These are phyloP conservation scores for Altica lythri DNA, from an alignment of 2,888 invertebrate species.

Conservation along the genomic window DNA sequence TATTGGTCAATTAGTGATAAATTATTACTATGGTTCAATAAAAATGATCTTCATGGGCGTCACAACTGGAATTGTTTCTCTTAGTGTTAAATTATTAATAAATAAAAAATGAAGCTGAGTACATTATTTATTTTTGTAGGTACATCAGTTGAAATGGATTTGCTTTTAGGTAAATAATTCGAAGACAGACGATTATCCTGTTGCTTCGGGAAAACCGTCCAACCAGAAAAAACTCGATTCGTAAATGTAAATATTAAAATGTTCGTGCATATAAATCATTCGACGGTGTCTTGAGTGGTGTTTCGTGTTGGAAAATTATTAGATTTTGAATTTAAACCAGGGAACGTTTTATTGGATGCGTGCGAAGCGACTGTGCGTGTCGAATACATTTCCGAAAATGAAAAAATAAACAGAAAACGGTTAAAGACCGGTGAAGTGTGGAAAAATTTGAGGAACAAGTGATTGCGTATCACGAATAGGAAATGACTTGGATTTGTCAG, in stretches of 20 bases:
- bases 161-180: no score
- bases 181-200: slow-evolving; percentile 13
- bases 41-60: no score
- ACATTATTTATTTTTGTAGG: no score
- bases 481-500: slow-evolving; percentile 37
- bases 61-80: no score
- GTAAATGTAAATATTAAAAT: slow-evolving; percentile 28
- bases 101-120: no score
- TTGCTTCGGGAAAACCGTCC: slow-evolving; percentile 2
- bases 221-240: slow-evolving; percentile 20
- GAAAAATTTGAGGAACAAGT: slow-evolving; percentile 41
- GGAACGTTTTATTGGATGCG: slow-evolving; percentile 28
- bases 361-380: slow-evolving; percentile 31
- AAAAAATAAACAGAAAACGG: slow-evolving; percentile 37
- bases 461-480: slow-evolving; percentile 37
- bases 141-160: no score
- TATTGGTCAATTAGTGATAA: slow-evolving; percentile 23
- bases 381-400: slow-evolving; percentile 28
- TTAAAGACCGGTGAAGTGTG: slow-evolving; percentile 33
- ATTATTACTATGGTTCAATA: slow-evolving; percentile 1
- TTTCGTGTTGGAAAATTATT: slow-evolving; percentile 35
- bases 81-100: no score
- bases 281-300: slow-evolving; percentile 30
- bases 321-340: slow-evolving; percentile 30
- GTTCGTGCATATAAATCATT: slow-evolving; percentile 35